Conservation (phyloP, 2,888 invertebrate genomes). For the Ptilodon capucinus region DNA sequence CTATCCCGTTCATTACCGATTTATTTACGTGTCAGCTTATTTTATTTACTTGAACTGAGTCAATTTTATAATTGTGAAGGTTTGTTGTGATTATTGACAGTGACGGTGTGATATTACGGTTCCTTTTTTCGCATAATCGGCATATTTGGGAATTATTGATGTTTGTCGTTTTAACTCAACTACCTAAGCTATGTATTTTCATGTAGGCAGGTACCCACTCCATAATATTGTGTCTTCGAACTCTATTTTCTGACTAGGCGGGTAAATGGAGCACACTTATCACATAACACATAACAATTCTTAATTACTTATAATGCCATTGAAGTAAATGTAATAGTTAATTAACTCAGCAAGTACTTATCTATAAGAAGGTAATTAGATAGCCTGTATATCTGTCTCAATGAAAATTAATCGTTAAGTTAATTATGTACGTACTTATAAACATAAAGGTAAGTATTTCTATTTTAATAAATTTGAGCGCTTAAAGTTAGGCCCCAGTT, state of each 20-base stretch:
- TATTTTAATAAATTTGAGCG: too few species aligned
- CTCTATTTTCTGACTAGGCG: neutral
- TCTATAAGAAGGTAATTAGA: too few species aligned
- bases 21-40: slow-evolving; percentile 56
- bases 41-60: slow-evolving; percentile 48
- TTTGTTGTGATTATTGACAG: slow-evolving; percentile 70
- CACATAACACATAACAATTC: neutral
- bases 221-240: too few species aligned
- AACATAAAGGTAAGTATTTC: too few species aligned
- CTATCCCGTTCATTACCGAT: slow-evolving; percentile 45
- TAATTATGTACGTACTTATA: too few species aligned
- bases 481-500: too few species aligned
- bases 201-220: too few species aligned
- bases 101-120: slow-evolving; percentile 67
- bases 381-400: too few species aligned
- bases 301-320: neutral
- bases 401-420: too few species aligned
- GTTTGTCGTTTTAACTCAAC: neutral
- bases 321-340: neutral
- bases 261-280: neutral
- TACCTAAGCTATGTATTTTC: neutral
- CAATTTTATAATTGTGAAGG: slow-evolving; percentile 55
- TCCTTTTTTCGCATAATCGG: slow-evolving; percentile 33
- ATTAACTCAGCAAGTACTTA: too few species aligned
- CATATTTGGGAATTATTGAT: slow-evolving; percentile 4